These are phyloP conservation scores for Radopholus similis DNA, from an alignment of 1,140 invertebrate genomes.

Conservation along the genomic window DNA sequence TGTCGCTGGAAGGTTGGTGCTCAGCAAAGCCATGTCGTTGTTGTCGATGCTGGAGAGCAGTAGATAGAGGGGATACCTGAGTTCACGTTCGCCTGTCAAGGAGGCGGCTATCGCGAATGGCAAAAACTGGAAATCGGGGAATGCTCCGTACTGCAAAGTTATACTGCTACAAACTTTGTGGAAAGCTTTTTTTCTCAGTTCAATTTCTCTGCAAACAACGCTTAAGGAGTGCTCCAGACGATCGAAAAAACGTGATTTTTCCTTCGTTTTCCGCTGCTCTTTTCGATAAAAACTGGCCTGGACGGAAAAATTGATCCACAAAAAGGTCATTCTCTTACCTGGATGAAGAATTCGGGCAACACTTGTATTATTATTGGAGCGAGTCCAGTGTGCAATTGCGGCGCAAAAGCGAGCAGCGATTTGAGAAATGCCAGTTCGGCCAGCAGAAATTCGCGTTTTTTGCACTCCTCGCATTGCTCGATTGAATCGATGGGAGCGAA, in stretches of 20 bases:
- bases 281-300: background rate
- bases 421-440: constrained; percentile 3
- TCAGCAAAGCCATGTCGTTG: constrained; percentile 12
- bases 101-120: constrained; percentile 9
- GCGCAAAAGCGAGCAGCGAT: background rate
- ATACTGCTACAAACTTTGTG: background rate
- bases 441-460: constrained; percentile 4
- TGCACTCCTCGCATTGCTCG: background rate
- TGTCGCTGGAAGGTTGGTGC: constrained; percentile 10
- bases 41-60: constrained; percentile 8
- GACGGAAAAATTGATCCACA: background rate
- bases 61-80: constrained; percentile 15
- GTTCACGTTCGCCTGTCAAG: constrained; percentile 12
- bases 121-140: constrained; percentile 2
- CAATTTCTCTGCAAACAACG: constrained; percentile 7
- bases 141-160: background rate
- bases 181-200: background rate
- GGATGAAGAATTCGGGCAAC: constrained; percentile 11
- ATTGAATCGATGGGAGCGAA: background rate
- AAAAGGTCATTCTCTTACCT: background rate
- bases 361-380: constrained; percentile 4
- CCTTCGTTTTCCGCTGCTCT: background rate
- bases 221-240: background rate
- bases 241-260: constrained; percentile 11
- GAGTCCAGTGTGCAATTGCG: background rate